These are phyloP conservation scores for Phoebastria nigripes DNA, from an alignment of 2,797 vertebrate species.

Conservation along the genomic window DNA sequence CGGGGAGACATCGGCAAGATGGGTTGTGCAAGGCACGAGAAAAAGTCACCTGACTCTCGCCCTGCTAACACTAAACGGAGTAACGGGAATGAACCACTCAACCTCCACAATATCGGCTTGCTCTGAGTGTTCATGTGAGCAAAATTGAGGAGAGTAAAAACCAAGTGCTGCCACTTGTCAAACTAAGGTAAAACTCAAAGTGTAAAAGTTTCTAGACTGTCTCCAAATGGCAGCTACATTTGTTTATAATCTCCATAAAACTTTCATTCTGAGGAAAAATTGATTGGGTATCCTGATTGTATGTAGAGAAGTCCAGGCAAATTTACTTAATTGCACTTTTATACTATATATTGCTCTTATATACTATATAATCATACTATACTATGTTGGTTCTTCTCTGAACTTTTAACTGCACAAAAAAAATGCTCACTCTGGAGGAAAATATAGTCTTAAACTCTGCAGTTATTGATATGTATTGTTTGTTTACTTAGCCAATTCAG, in stretches of 20 bases:
- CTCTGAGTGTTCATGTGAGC: background rate
- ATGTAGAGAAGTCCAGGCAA: background rate
- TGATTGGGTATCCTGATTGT: background rate
- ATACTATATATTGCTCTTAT: background rate
- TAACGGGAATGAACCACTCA: background rate
- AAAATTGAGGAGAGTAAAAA: background rate
- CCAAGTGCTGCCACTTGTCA: background rate
- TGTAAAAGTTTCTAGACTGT: background rate
- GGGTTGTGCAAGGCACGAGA: rapidly evolving
- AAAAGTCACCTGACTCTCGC: background rate
- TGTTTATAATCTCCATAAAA: background rate
- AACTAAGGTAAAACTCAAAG: background rate
- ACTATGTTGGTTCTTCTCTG: background rate
- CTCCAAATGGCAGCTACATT: background rate
- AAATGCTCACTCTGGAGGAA: background rate
- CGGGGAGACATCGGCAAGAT: rapidly evolving
- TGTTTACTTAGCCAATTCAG: background rate
- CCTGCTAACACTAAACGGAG: background rate
- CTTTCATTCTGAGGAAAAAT: background rate
- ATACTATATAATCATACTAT: background rate
- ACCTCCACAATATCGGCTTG: background rate
- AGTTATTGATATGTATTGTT: background rate
- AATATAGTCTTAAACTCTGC: background rate
- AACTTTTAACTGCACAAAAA: background rate
- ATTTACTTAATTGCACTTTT: background rate